These are phyloP conservation scores for Sorex maritimensis DNA, from an alignment of 2,797 vertebrate species.

Conservation along the genomic window DNA sequence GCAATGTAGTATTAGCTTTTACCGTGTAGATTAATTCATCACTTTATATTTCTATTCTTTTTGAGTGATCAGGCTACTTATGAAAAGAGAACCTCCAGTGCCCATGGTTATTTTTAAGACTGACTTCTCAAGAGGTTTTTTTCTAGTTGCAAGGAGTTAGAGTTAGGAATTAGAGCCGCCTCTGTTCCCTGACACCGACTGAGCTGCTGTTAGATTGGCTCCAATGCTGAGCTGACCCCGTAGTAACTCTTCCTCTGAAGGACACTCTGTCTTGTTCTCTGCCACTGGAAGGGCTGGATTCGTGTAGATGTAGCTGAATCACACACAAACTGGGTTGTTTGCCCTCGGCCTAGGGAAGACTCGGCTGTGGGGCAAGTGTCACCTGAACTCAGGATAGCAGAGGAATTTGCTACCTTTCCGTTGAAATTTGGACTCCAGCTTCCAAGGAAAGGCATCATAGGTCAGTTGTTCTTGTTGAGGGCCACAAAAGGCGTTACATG, in stretches of 20 bases:
- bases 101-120: conserved; percentile 50
- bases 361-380: conserved; percentile 55
- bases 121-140: conserved; percentile 62
- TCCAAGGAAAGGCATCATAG: conserved; percentile 60
- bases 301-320: neutral
- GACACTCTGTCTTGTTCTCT: conserved; percentile 20
- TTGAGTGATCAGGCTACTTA: conserved; percentile 31
- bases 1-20: conserved; percentile 30
- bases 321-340: conserved; percentile 10
- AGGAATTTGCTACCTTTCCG: conserved; percentile 45
- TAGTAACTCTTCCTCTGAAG: conserved; percentile 61
- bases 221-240: conserved; percentile 5
- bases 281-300: conserved; percentile 42
- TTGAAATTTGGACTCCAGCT: conserved; percentile 69
- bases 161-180: conserved; percentile 17
- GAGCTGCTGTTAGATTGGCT: conserved; percentile 41
- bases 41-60: conserved; percentile 57
- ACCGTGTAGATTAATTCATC: conserved; percentile 48
- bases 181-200: conserved; percentile 32
- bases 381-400: conserved; percentile 46
- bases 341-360: conserved; percentile 10
- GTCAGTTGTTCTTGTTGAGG: conserved; percentile 67
- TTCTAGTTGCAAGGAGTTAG: conserved; percentile 22
- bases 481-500: conserved; percentile 54
- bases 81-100: conserved; percentile 49